These are phyloP conservation scores for Ceyx erithaca DNA, from an alignment of 2,797 vertebrate species.

Conservation along the genomic window DNA sequence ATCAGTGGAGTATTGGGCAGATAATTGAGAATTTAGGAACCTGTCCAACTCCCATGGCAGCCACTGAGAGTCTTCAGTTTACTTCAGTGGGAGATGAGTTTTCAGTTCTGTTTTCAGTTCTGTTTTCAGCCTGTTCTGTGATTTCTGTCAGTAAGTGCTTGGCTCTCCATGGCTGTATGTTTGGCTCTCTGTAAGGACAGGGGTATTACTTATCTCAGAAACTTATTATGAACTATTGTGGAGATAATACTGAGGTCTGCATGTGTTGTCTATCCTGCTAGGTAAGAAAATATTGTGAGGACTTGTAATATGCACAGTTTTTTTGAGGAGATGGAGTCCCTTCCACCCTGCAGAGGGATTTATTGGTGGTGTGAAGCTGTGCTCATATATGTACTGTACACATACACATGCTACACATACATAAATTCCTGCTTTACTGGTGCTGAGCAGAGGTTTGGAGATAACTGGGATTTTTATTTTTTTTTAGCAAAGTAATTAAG, in stretches of 20 bases:
- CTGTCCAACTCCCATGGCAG: neutral
- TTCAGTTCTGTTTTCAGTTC: neutral
- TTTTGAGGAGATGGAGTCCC: neutral
- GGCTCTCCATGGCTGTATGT: neutral
- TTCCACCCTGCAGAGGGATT: neutral
- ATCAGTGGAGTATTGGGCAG: neutral
- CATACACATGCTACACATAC: fast-evolving
- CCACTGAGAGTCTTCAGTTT: neutral
- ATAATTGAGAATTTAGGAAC: neutral
- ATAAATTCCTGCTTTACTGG: neutral
- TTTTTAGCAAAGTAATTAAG: neutral
- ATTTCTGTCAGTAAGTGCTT: neutral
- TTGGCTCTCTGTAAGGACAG: neutral
- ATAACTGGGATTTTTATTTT: neutral
- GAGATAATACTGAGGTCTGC: neutral
- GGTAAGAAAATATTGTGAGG: neutral
- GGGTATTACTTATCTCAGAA: neutral
- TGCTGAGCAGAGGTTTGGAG: neutral
- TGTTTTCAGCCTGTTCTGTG: neutral
- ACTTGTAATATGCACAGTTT: neutral
- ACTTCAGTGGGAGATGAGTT: neutral
- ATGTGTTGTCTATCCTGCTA: neutral
- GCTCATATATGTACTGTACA: neutral
- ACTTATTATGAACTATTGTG: neutral
- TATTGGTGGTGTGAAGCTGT: neutral